These are phyloP conservation scores for Melanostigma gelatinosum DNA, from an alignment of 2,113 vertebrate genomes.

Conservation along the genomic window DNA sequence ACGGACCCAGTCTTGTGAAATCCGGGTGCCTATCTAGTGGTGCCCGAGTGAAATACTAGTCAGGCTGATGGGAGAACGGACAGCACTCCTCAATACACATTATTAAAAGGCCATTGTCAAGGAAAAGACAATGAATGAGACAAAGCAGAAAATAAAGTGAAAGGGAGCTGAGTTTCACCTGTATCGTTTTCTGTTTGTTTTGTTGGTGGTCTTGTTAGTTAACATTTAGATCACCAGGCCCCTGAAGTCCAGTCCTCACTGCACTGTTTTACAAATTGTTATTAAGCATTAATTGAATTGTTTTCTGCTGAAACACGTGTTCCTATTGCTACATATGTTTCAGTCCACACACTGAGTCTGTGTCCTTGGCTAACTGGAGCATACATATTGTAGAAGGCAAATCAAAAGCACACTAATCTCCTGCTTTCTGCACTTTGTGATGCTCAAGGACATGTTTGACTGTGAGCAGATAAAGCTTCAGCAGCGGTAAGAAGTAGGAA, in stretches of 20 bases:
- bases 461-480: not conserved
- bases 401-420: not conserved
- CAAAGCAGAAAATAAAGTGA: not conserved
- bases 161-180: not conserved
- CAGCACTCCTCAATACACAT: constrained; percentile 51
- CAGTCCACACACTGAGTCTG: not conserved
- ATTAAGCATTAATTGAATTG: not conserved
- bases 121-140: constrained; percentile 7
- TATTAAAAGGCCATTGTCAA: constrained; percentile 63
- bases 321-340: not conserved
- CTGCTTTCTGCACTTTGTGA: not conserved
- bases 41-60: constrained; percentile 78
- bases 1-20: not conserved
- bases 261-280: not conserved
- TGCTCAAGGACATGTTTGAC: not conserved
- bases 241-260: not conserved
- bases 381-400: not conserved
- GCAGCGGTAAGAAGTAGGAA: no score
- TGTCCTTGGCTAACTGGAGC: not conserved
- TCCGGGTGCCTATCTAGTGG: constrained; percentile 68
- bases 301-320: not conserved
- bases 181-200: not conserved
- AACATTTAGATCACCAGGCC: not conserved
- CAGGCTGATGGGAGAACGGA: constrained; percentile 51
- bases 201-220: not conserved